These are phyloP conservation scores for Kryptopterus vitreolus DNA, from an alignment of 2,797 vertebrate species.

Conservation along the genomic window DNA sequence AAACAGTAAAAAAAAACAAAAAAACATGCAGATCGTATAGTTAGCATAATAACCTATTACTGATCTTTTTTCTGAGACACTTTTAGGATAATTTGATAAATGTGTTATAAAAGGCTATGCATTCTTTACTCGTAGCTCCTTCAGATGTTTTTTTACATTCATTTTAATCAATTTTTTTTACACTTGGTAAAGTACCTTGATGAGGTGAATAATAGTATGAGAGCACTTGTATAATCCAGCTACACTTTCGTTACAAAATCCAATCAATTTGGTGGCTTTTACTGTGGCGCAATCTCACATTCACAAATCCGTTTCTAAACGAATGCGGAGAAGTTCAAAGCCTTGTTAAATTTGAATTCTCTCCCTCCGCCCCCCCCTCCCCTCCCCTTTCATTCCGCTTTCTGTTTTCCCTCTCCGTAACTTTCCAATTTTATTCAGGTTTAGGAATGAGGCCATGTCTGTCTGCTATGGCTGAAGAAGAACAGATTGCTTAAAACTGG, in stretches of 20 bases:
- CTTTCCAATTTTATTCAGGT: slow-evolving; percentile 14
- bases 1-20: neutral
- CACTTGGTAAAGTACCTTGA: neutral
- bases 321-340: neutral
- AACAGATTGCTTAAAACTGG: slow-evolving; percentile 38
- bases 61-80: neutral
- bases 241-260: neutral
- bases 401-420: slow-evolving; percentile 17
- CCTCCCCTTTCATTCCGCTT: neutral
- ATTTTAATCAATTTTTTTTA: neutral
- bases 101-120: neutral
- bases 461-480: neutral
- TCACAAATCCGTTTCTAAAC: neutral
- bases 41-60: neutral
- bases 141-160: neutral
- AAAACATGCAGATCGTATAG: neutral
- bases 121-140: neutral
- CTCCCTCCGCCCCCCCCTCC: no score
- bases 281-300: neutral
- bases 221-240: neutral
- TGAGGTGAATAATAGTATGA: no score
- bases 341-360: neutral
- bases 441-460: slow-evolving; percentile 3
- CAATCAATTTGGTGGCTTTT: neutral
- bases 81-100: neutral